These are phyloP conservation scores for Enteromius unitaeniatus DNA, from an alignment of 2,797 vertebrate species.

Conservation along the genomic window DNA sequence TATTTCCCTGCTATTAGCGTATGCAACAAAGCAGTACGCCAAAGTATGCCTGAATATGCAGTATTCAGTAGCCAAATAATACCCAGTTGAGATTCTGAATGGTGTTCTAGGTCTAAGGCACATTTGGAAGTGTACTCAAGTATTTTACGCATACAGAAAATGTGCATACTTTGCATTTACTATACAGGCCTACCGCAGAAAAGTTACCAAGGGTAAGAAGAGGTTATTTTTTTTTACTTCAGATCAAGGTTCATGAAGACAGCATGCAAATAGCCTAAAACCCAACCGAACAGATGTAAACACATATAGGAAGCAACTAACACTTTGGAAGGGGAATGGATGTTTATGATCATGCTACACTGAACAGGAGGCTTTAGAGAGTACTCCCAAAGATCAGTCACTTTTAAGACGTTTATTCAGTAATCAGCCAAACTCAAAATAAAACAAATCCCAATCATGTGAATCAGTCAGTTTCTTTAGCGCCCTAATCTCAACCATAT, in stretches of 20 bases:
- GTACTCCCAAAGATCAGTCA: constrained; percentile 36
- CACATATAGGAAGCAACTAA: constrained; percentile 5
- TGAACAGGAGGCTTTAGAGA: constrained; percentile 41
- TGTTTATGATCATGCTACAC: constrained; percentile 17
- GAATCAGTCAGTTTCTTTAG: constrained; percentile 70
- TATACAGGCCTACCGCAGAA: neutral
- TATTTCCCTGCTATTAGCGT: neutral
- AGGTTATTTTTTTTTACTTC: neutral
- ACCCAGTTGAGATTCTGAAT: neutral
- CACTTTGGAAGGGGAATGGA: neutral
- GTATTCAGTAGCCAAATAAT: neutral
- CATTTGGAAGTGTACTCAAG: neutral
- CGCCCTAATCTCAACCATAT: constrained; percentile 74
- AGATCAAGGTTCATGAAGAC: neutral
- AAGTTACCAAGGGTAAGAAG: neutral
- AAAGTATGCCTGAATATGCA: neutral
- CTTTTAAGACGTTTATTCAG: constrained; percentile 34
- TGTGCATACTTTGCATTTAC: neutral
- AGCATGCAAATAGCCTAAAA: constrained; percentile 4
- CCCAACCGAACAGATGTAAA: constrained; percentile 19
- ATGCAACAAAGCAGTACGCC: neutral
- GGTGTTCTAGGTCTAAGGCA: neutral
- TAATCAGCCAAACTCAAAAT: constrained; percentile 55
- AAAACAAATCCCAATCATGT: constrained; percentile 59
- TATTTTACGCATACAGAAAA: neutral